Evolutionary conservation across 2,797 vertebrate species (phyloP).

Genomic region (Toxotes lorentzi): DNA sequence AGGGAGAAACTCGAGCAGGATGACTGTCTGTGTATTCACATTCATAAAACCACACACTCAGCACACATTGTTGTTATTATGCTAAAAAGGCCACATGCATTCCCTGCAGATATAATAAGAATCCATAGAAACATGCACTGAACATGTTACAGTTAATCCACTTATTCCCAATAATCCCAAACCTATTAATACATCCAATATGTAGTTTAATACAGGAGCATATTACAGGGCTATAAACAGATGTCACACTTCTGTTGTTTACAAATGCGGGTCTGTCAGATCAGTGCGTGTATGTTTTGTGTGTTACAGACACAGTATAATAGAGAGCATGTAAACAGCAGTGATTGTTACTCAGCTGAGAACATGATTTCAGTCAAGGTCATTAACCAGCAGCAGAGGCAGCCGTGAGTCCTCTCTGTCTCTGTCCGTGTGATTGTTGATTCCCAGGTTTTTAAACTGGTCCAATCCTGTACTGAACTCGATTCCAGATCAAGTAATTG

Average conservation of each 20-base stretch:
- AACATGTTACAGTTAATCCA: constrained; percentile 30
- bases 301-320: not conserved
- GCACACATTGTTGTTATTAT: constrained; percentile 8
- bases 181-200: constrained; percentile 5
- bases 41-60: not conserved
- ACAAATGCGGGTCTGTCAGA: not conserved
- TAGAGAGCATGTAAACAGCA: constrained; percentile 8
- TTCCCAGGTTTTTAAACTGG: too few relatives aligned
- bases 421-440: too few relatives aligned
- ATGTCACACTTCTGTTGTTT: constrained; percentile 27
- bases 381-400: constrained; percentile 16
- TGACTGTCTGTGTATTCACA: constrained; percentile 13
- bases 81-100: not conserved
- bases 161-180: constrained; percentile 27
- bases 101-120: not conserved
- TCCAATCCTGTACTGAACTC: too few relatives aligned
- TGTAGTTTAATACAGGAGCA: not conserved
- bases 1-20: constrained; percentile 39
- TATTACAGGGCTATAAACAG: constrained; percentile 25
- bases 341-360: constrained; percentile 7
- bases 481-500: too few relatives aligned
- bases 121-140: constrained; percentile 13
- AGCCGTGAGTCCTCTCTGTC: not conserved
- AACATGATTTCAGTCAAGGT: constrained; percentile 1
- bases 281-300: constrained; percentile 3